Evolutionary conservation across 2,797 vertebrate species (phyloP), one percentile per base, ranked within the genome.

Genomic region (Sebastes diploproa): DNA sequence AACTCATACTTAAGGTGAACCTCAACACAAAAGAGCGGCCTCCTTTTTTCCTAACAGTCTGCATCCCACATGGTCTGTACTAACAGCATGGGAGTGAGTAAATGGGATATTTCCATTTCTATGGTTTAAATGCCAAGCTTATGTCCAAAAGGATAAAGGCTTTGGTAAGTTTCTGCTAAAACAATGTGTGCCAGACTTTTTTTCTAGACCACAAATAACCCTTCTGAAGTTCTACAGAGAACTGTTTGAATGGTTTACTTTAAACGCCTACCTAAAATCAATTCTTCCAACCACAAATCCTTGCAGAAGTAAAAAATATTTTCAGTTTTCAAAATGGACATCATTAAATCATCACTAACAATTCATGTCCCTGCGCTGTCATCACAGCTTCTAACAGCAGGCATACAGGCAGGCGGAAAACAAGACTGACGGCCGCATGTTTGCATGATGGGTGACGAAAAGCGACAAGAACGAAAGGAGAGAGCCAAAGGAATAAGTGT

Each of bases 81-180:
- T 18, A 68, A 56, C 16, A 64, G 67, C 52, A 55, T 36, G 29
- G 23, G 9, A 50, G n/a, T 6, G n/a, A 50, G 64, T 63, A 22
- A 66, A 36, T 25, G 54, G 60, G 63, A 72, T 46, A 58, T 73
- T 83, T 81, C 23, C 12, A 34, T 75, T 82, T 64, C 58, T 71
- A 20, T 66, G 30, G 20, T 80, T 73, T 27, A 62, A 78, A 78
- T 67, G 38, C 62, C 36, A 18, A 67, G 46, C 27, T 69, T 6
- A 13, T 62, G 27, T 80, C 68, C 22, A 46, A 56, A 52, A 72
- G 32, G 23, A 59, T 36, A 4, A 72, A 68, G 11, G 29, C 34
- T 50, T 36, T 9, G 11, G 60, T 42, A 27, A 14, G 52, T 59
- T 42, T 64, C 29, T 36, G 7, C 46, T n/a, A 4, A 72, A 81